These are phyloP conservation scores for Conops quadrifasciatus DNA, from an alignment of 2,888 invertebrate genomes.

Conservation along the genomic window DNA sequence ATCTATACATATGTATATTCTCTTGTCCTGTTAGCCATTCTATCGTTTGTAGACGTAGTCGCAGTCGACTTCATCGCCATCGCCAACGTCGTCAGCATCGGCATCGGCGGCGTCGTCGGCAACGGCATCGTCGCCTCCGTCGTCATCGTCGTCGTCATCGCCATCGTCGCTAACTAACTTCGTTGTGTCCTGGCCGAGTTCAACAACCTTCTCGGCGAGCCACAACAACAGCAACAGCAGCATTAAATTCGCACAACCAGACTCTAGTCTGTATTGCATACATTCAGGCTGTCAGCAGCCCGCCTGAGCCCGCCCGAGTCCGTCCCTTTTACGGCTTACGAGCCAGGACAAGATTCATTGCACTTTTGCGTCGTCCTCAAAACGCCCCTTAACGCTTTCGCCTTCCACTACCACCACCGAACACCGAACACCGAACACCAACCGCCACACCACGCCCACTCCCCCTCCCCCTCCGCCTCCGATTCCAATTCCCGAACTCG, in stretches of 20 bases:
- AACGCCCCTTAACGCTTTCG: background rate
- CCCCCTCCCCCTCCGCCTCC: background rate
- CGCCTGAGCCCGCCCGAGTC: background rate
- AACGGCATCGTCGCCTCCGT: too few species aligned
- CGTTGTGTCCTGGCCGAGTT: constrained; percentile 46
- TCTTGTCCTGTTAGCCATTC: constrained; percentile 35
- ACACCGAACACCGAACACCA: background rate
- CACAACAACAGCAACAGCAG: constrained; percentile 45
- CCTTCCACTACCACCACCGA: background rate
- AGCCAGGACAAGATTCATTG: constrained; percentile 21
- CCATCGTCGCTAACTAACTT: too few species aligned
- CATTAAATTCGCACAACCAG: constrained; percentile 38
- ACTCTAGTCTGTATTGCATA: constrained; percentile 40
- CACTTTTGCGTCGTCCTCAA: background rate
- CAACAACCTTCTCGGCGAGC: constrained; percentile 55
- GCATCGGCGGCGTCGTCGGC: too few species aligned
- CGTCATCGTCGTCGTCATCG: too few species aligned
- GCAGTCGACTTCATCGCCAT: constrained; percentile 40
- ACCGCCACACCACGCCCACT: background rate
- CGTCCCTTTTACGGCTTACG: constrained; percentile 1
- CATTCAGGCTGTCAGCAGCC: constrained; percentile 11
- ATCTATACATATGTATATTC: background rate
- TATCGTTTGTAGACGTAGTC: constrained; percentile 37
- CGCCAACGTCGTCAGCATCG: too few species aligned
- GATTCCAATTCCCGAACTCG: background rate